Evolutionary conservation across 1,140 invertebrate species (phyloP).

Genomic region (Tribolium madens): DNA sequence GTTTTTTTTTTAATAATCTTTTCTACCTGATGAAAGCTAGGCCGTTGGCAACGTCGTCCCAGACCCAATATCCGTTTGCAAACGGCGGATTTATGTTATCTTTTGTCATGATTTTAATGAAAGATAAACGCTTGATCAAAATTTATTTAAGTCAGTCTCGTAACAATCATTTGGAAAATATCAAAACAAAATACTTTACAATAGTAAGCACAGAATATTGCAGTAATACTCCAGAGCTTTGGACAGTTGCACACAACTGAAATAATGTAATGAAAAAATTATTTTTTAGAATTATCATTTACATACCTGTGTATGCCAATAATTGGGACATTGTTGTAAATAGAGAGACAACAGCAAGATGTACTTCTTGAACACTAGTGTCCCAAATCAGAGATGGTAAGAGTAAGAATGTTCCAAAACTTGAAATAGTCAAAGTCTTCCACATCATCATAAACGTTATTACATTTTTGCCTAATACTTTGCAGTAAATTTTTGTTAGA

Average conservation of each 20-base stretch:
- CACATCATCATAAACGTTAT: constrained; percentile 54
- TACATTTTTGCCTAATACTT: constrained; percentile 36
- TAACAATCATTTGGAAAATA: neutral
- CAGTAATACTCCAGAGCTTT: constrained; percentile 61
- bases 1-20: neutral
- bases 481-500: constrained; percentile 57
- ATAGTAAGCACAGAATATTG: constrained; percentile 55
- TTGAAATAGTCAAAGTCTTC: constrained; percentile 67
- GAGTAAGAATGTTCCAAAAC: constrained; percentile 67
- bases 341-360: constrained; percentile 60
- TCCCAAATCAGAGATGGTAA: constrained; percentile 69
- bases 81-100: constrained; percentile 12
- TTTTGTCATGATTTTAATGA: constrained; percentile 10
- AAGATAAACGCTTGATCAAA: constrained; percentile 17
- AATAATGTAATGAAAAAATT: constrained; percentile 41
- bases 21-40: constrained; percentile 48
- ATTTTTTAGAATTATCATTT: neutral
- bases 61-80: constrained; percentile 56
- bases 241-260: constrained; percentile 57
- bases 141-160: neutral
- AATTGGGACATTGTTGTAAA: constrained; percentile 63
- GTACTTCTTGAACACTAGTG: constrained; percentile 62
- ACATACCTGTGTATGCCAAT: constrained; percentile 62
- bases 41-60: constrained; percentile 50
- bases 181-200: constrained; percentile 29